phyloP scores from a whole-genome alignment of 2,888 invertebrate genomes.

The Tinea semifulvella region DNA sequence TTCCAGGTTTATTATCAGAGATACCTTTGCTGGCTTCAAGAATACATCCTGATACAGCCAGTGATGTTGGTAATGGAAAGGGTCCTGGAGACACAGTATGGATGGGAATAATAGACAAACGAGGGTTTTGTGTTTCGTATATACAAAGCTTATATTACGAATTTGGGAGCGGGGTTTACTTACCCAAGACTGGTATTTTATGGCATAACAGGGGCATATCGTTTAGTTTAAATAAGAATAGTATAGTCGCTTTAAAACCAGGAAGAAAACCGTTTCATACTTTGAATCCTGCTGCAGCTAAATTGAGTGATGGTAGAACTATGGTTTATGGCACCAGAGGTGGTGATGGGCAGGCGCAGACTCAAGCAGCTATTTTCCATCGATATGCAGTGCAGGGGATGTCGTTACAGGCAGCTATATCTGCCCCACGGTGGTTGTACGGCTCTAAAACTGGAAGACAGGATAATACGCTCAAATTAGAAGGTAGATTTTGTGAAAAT shows the following conservation, averaged over 20 bases:
- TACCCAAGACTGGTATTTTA: constrained; percentile 49
- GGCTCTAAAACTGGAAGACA: constrained; percentile 30
- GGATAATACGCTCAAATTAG: constrained; percentile 32
- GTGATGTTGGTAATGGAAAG: constrained; percentile 28
- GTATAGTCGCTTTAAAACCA: constrained; percentile 37
- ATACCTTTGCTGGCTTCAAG: constrained; percentile 36
- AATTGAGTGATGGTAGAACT: constrained; percentile 44
- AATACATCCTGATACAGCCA: constrained; percentile 31
- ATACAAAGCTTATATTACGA: constrained; percentile 48
- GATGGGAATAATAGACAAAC: constrained; percentile 53
- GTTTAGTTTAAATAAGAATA: constrained; percentile 34
- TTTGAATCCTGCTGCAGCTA: constrained; percentile 47
- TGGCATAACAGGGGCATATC: constrained; percentile 51
- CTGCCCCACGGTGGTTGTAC: constrained; percentile 46
- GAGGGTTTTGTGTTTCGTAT: constrained; percentile 53
- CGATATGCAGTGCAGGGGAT: constrained; percentile 45
- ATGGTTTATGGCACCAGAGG: constrained; percentile 51
- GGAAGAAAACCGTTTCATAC: constrained; percentile 55
- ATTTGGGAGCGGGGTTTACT: constrained; percentile 46
- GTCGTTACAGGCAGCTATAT: constrained; percentile 37
- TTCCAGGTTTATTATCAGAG: constrained; percentile 32
- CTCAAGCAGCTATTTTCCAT: constrained; percentile 53
- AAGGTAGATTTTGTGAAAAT: constrained; percentile 38
- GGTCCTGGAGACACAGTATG: constrained; percentile 52
- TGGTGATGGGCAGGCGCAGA: constrained; percentile 54